These are phyloP conservation scores for Lymantria monacha DNA, from an alignment of 2,888 invertebrate species.

Conservation along the genomic window DNA sequence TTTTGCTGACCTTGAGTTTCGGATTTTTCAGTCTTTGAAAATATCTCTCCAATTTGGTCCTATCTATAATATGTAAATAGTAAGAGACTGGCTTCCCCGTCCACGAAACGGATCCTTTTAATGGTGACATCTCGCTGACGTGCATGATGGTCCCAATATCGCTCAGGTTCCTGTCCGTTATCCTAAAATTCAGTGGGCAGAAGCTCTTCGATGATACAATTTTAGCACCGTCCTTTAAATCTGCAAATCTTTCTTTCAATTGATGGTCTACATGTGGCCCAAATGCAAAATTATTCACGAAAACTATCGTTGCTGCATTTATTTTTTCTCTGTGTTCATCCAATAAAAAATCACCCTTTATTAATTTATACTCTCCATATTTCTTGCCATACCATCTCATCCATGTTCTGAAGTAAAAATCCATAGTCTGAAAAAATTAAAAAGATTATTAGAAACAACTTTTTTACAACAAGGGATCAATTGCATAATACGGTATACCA, in stretches of 20 bases:
- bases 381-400: conserved; percentile 99
- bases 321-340: conserved; percentile 97
- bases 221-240: conserved; percentile 96
- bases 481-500: not conserved
- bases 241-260: conserved; percentile 97
- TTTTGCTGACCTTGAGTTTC: conserved; percentile 86
- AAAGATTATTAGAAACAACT: not conserved
- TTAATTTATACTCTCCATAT: conserved; percentile 93
- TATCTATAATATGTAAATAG: conserved; percentile 98
- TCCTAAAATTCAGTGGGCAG: conserved; percentile 98
- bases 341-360: conserved; percentile 97
- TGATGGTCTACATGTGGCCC: conserved; percentile 98
- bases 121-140: conserved; percentile 96
- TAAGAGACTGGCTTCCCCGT: conserved; percentile 99
- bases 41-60: conserved; percentile 97
- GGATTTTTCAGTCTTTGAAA: conserved; percentile 97
- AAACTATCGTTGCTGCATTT: conserved; percentile 96
- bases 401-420: conserved; percentile 94
- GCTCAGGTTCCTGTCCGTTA: conserved; percentile 98
- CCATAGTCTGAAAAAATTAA: conserved; percentile 88
- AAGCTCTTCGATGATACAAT: conserved; percentile 99
- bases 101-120: conserved; percentile 98
- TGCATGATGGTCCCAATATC: conserved; percentile 99
- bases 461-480: not conserved
- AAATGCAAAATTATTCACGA: conserved; percentile 99